A percentile compares a stretch with the other conserved stretches of the same genome.
Evolutionary conservation across 2,797 vertebrate species (phyloP).

Genomic region (Echeneis naucrates): DNA sequence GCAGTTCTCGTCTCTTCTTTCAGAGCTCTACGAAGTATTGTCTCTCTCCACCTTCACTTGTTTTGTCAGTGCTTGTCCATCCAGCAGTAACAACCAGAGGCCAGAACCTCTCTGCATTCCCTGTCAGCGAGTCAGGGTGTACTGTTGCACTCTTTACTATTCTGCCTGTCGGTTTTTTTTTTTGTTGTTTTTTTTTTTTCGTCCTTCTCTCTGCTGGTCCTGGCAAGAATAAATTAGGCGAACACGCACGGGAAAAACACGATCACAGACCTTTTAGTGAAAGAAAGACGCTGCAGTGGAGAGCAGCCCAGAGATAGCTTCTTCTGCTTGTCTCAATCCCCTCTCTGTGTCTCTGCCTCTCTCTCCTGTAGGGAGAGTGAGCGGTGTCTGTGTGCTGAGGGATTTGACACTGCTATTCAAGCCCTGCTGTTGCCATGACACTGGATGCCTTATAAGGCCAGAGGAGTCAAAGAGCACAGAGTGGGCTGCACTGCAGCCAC

Average conservation of each 20-base stretch:
- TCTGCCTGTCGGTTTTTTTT: constrained; percentile 57
- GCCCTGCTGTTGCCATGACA: constrained; percentile 90
- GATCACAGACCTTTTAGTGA: constrained; percentile 66
- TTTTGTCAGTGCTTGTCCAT: constrained; percentile 83
- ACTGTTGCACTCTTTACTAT: constrained; percentile 73
- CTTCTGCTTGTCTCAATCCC: constrained; percentile 66
- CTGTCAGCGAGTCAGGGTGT: constrained; percentile 74
- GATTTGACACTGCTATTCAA: constrained; percentile 93
- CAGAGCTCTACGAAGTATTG: constrained; percentile 47
- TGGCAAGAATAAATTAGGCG: constrained; percentile 79
- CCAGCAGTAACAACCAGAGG: constrained; percentile 77
- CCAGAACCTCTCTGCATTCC: constrained; percentile 77
- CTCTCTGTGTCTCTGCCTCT: constrained; percentile 64
- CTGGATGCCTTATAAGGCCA: constrained; percentile 92
- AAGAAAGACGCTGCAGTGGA: constrained; percentile 70
- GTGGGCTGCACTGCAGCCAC: constrained; percentile 80
- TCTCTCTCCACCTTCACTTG: constrained; percentile 61
- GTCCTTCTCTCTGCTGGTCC: constrained; percentile 49
- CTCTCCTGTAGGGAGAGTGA: constrained; percentile 80
- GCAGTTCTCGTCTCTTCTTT: constrained; percentile 54
- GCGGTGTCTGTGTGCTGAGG: constrained; percentile 87
- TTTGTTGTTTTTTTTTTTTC: constrained; percentile 24
- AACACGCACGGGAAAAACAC: constrained; percentile 74
- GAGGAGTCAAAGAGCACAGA: constrained; percentile 91
- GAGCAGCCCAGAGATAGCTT: constrained; percentile 77